Evolutionary conservation across 2,888 invertebrate species (phyloP).

Genomic region (Meteorus cinctellus): DNA sequence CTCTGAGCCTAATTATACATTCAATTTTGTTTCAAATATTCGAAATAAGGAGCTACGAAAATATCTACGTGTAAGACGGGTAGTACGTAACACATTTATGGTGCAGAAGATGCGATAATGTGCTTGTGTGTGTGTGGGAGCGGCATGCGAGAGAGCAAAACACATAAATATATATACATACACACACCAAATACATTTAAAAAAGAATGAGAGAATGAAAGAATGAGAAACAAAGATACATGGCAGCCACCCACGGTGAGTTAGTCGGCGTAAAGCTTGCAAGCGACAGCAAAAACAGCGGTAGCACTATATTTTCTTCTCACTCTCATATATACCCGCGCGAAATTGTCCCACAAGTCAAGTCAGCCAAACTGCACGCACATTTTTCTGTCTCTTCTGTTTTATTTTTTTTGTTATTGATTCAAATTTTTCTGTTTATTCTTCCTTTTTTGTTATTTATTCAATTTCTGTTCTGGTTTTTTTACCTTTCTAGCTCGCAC

Average conservation of each 20-base stretch:
- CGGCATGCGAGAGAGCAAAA: background rate
- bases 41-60: too few relatives aligned
- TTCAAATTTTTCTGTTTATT: background rate
- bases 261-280: conserved; percentile 31
- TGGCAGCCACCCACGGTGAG: conserved; percentile 60
- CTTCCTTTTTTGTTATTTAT: conserved; percentile 27
- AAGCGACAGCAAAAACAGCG: conserved; percentile 20
- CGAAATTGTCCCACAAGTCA: conserved; percentile 14
- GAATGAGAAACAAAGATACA: conserved; percentile 34
- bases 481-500: background rate
- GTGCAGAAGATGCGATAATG: background rate
- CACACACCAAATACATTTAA: conserved; percentile 23
- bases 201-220: conserved; percentile 37
- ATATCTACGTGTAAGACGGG: background rate
- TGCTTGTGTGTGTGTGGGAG: background rate
- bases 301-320: conserved; percentile 16
- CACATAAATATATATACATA: conserved; percentile 28
- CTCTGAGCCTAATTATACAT: background rate
- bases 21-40: background rate
- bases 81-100: background rate
- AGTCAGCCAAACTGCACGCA: conserved; percentile 5
- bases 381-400: conserved; percentile 11
- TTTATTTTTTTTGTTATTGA: background rate
- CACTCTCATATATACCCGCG: conserved; percentile 40
- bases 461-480: background rate